phyloP scores from a whole-genome alignment of 2,888 invertebrate genomes.

The Miltochrista miniata region DNA sequence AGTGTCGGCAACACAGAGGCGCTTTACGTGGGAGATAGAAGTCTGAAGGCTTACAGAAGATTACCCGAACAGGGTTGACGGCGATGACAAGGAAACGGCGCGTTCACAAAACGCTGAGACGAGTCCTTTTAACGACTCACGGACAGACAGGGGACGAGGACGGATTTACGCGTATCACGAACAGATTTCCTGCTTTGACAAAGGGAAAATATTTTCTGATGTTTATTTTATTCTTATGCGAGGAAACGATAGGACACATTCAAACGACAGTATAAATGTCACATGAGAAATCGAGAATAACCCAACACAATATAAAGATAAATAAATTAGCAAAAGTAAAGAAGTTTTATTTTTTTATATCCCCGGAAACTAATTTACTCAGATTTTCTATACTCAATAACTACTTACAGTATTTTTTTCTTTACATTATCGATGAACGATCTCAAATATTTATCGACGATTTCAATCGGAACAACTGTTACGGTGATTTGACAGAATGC shows the following conservation, averaged over 20 bases:
- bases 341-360: constrained; percentile 23
- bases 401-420: constrained; percentile 34
- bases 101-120: constrained; percentile 75
- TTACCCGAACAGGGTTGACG: constrained; percentile 67
- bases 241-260: constrained; percentile 47
- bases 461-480: constrained; percentile 44
- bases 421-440: constrained; percentile 30
- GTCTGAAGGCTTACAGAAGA: constrained; percentile 66
- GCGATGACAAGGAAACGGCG: constrained; percentile 75
- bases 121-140: constrained; percentile 74
- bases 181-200: constrained; percentile 78
- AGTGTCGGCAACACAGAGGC: constrained; percentile 40
- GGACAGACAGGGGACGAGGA: constrained; percentile 77
- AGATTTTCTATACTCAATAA: too few species aligned
- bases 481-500: constrained; percentile 51
- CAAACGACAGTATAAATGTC: constrained; percentile 48
- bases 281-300: constrained; percentile 41
- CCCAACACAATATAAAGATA: constrained; percentile 30
- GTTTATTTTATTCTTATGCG: constrained; percentile 63
- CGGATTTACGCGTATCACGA: constrained; percentile 79
- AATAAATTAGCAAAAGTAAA: constrained; percentile 31
- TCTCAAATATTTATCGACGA: constrained; percentile 34
- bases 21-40: constrained; percentile 39
- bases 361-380: constrained; percentile 23
- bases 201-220: constrained; percentile 65